Evolutionary conservation across 2,888 invertebrate genomes (phyloP), one percentile per base, ranked within the genome.

Genomic region (Matsumyia berberina): DNA sequence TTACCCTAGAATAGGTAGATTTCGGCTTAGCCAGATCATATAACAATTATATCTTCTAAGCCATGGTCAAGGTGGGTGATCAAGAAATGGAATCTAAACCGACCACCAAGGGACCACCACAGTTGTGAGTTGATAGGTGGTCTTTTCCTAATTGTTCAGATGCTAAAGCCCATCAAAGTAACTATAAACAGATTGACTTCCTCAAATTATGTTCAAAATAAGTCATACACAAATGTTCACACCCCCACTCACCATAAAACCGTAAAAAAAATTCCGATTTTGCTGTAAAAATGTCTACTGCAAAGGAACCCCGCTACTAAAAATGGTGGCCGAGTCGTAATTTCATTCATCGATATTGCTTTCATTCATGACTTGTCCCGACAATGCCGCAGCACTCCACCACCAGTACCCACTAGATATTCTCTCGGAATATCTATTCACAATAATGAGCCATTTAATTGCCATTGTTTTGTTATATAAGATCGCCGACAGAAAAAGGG

Each of bases 401-500:
- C 24, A 24, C 24, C 24, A 24, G 24, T 24, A 24, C 1, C 1
- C 24, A 42, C 66, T 37, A 66, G 53, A 39, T 58, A 42, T 53
- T 31, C 39, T 31, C 66, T 33, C 44, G 35, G 70, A 57, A 67
- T 76, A 76, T 66, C 44, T 67, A 72, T 60, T 67, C 53, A 17
- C 60, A 60, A 55, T 78, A 77, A 77, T 70, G 44, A 82, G 60
- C 62, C 44, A 67, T 78, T 73, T 73, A 78, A 78, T 73, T 82
- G 67, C 55, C 66, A 82, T 82, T 82, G 82, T 82, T 57, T 72
- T 72, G 60, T 67, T 51, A 60, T 67, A 67, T 35, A 78, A 60
- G 49, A 24, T 24, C 24, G 24, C 24, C 24, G 24, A 24, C 33
- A 37, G 39, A 58, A 29, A 77, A 12, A 6, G 24, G 42, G 11